Percentiles rank a stretch among this genome's conserved stretches.
Evolutionary conservation across 2,797 vertebrate species (phyloP).

Genomic region (Gymnopithys bicolor): DNA sequence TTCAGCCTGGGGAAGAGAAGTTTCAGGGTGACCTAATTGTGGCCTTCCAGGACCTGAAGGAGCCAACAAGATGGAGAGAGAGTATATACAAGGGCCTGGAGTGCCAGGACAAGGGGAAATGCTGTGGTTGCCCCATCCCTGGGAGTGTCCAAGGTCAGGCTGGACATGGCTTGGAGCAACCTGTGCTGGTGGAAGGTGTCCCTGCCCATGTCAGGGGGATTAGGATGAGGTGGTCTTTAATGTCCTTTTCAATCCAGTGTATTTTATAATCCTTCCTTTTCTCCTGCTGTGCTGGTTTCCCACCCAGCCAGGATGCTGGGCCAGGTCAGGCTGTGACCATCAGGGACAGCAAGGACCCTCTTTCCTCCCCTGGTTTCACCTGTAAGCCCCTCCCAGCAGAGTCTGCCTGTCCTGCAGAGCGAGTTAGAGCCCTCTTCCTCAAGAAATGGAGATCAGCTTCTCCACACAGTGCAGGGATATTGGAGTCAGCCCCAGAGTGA

Average conservation of each 20-base stretch:
- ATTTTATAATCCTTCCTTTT: not conserved
- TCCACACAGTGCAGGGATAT: not conserved
- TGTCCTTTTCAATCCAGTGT: not conserved
- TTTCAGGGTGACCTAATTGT: not conserved
- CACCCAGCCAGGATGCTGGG: not conserved
- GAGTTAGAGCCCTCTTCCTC: not conserved
- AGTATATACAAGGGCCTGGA: too few species aligned
- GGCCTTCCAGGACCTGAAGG: not conserved
- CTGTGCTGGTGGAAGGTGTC: accelerated
- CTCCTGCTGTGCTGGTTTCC: not conserved
- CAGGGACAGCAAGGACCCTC: accelerated
- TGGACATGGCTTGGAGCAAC: accelerated
- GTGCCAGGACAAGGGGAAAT: too few species aligned
- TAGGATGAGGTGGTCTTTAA: not conserved
- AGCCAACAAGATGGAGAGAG: not conserved
- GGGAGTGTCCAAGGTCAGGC: accelerated
- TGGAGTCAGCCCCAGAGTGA: not conserved
- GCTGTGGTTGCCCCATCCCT: not conserved
- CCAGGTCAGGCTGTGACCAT: not conserved
- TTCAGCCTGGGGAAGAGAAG: not conserved
- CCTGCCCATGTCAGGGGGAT: accelerated
- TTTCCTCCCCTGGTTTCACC: not conserved
- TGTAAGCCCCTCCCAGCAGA: not conserved
- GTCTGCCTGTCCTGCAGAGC: not conserved
- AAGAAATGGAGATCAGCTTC: not conserved